Evolutionary conservation across 2,113 vertebrate species (phyloP).

Genomic region (Phaethon lepturus): DNA sequence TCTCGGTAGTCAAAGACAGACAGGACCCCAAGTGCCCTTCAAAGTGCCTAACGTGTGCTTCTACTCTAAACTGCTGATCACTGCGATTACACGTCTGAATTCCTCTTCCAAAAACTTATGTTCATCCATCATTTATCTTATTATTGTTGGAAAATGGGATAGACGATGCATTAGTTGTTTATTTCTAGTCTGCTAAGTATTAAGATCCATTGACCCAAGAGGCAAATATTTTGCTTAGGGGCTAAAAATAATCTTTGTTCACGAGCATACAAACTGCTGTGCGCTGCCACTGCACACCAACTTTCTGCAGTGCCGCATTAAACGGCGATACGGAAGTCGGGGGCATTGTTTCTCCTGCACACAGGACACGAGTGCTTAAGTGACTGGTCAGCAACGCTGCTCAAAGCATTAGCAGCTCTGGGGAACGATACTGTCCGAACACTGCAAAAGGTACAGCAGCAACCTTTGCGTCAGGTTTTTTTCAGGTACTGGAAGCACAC

Average conservation of each 20-base stretch:
- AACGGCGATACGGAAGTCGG: background rate
- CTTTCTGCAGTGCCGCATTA: background rate
- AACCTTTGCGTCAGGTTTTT: background rate
- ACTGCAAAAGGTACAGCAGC: background rate
- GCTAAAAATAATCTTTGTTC: background rate
- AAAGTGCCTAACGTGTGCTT: background rate
- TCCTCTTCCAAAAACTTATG: background rate
- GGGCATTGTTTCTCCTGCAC: background rate
- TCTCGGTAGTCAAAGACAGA: background rate
- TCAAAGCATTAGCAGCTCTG: background rate
- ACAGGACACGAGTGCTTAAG: background rate
- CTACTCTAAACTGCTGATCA: background rate
- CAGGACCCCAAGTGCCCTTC: background rate
- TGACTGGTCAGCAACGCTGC: background rate
- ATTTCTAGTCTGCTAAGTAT: background rate
- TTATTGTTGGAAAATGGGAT: background rate
- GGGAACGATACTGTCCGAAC: background rate
- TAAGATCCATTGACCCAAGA: background rate
- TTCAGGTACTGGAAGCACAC: background rate
- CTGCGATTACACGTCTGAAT: background rate
- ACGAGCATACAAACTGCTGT: background rate
- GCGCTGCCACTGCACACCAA: background rate
- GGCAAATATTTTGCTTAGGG: background rate
- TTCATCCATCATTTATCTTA: background rate
- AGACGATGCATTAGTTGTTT: background rate